Percentiles rank a stretch among this genome's conserved stretches.
These are phyloP conservation scores for Erebia ligea DNA, from an alignment of 2,888 invertebrate species.

Conservation along the genomic window DNA sequence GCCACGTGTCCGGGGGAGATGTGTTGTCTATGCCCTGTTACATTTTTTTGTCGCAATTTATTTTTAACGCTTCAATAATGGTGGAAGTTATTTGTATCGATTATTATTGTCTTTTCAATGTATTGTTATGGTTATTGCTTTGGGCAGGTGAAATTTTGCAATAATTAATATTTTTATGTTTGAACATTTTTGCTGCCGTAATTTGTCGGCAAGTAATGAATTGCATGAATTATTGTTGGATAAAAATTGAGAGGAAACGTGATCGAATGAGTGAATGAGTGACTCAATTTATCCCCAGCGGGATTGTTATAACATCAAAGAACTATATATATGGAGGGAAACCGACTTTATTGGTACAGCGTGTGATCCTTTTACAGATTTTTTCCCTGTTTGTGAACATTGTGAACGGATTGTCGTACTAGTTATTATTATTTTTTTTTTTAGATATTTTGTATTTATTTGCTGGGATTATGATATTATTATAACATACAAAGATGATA, in stretches of 20 bases:
- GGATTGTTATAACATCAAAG: constrained; percentile 69
- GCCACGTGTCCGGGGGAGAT: constrained; percentile 61
- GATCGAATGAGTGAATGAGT: constrained; percentile 22
- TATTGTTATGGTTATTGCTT: constrained; percentile 29
- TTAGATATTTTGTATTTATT: neutral
- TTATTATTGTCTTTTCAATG: constrained; percentile 50
- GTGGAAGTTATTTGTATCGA: constrained; percentile 67
- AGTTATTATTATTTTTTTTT: neutral
- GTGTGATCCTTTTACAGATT: constrained; percentile 46
- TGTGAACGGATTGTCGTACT: neutral
- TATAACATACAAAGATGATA: too few relatives aligned
- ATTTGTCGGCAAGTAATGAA: neutral
- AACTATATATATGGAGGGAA: constrained; percentile 60
- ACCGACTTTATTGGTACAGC: constrained; percentile 62
- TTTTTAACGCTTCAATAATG: constrained; percentile 67
- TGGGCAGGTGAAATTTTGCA: constrained; percentile 18
- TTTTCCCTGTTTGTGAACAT: neutral
- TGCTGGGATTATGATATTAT: neutral
- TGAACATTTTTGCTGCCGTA: constrained; percentile 9
- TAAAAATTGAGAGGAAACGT: constrained; percentile 20
- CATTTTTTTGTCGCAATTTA: constrained; percentile 53
- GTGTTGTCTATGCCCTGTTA: constrained; percentile 63
- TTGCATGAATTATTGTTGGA: neutral
- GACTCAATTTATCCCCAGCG: constrained; percentile 47
- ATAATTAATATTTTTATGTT: constrained; percentile 12